Evolutionary conservation across 2,888 invertebrate genomes (phyloP), one percentile per base, ranked within the genome.

Genomic region (Flabesymbios commensalis): DNA sequence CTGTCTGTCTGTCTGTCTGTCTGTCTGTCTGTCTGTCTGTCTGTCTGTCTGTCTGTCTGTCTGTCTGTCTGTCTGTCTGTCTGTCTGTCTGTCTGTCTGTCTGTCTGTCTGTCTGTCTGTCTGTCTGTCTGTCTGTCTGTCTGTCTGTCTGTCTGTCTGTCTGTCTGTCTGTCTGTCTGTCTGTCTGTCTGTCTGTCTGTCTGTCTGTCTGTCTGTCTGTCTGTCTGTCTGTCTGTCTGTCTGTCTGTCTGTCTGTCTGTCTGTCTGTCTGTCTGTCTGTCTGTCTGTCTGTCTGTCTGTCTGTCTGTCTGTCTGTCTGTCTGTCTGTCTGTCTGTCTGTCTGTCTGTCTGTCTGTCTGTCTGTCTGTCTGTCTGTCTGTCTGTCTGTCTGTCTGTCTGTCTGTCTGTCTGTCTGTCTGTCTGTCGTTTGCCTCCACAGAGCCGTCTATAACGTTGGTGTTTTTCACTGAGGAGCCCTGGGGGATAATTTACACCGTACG

Each of bases 341-440:
- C 47, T 47, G 47, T 47, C 47, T 47, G 47, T 47, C 47, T 47
- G 47, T 47, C 47, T 47, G 47, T 47, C 47, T 47, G 47, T 47
- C 47, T 47, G 47, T 47, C 47, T 47, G 47, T 47, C n/a, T 47
- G 47, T 47, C 47, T 47, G 47, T 47, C 47, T 47, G 47, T 47
- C 26, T 26, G 49, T 49, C 26, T 26, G 49, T 47, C 47, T 47
- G 47, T 47, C 47, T 47, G 47, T 47, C 47, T 54, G 54, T 54
- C 54, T 54, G 54, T 54, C 54, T 54, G 54, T 52, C 19, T 10
- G 52, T 55, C 42, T 3, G 52, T 53, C 42, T 22, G 52, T 55
- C 19, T 53, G 52, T 55, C 4, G 1, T 19, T 26, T 24, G 39
- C n/a, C n/a, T n/a, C n/a, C n/a, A n/a, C n/a, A n/a, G n/a, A n/a